phyloP scores from a whole-genome alignment of 2,113 vertebrate species.

The Ictidomys tridecemlineatus region DNA sequence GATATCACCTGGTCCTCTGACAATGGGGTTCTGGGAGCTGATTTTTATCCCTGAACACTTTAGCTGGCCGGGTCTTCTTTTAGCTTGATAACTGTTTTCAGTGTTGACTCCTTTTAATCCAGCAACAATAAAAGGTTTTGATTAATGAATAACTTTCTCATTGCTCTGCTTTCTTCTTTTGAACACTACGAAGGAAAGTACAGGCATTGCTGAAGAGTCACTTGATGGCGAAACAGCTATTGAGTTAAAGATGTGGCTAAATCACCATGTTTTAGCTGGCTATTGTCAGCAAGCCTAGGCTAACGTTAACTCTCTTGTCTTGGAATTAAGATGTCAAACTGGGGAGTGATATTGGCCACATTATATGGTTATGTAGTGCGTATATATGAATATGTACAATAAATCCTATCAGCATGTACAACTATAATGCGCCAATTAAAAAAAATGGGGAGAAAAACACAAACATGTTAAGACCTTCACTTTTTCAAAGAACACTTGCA shows the following conservation, averaged over 20 bases:
- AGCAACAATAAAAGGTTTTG: constrained; percentile 21
- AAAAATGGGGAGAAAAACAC: too few species aligned
- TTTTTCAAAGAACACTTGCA: not conserved
- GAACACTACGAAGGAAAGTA: not conserved
- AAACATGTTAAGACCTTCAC: not conserved
- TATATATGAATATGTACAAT: too few species aligned
- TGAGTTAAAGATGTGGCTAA: not conserved
- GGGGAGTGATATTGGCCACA: too few species aligned
- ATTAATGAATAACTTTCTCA: constrained; percentile 58
- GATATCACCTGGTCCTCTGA: not conserved
- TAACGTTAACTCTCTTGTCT: not conserved
- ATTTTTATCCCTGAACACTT: not conserved
- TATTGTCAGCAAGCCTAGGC: not conserved
- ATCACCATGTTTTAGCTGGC: not conserved
- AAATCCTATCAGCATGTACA: too few species aligned
- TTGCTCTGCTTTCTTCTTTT: not conserved
- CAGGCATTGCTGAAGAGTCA: not conserved
- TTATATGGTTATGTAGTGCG: too few species aligned
- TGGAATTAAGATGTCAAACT: not conserved
- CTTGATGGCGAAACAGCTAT: not conserved
- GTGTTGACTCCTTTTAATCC: not conserved
- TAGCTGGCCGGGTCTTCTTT: not conserved
- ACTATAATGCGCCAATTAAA: too few species aligned
- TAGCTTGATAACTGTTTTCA: not conserved
- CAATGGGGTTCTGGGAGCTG: too few species aligned